These are phyloP conservation scores for Palythoa grandiflora DNA, from an alignment of 92 coral and sea anemone species.

Conservation along the genomic window DNA sequence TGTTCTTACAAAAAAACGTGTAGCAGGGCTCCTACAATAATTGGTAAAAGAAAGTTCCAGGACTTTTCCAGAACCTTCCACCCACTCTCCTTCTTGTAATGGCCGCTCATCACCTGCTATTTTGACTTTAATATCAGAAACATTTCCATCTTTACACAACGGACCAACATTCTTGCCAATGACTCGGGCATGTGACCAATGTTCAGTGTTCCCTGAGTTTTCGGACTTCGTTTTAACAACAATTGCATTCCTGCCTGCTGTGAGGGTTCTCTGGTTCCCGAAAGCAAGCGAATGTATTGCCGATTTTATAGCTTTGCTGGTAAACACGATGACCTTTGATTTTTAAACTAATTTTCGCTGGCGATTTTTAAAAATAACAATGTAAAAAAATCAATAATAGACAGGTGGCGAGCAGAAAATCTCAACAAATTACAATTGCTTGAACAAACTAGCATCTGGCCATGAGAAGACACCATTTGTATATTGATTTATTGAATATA, in stretches of 20 bases:
- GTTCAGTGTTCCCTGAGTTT: neutral
- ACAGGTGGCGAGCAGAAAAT: too few relatives aligned
- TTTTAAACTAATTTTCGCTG: neutral
- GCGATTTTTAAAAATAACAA: too few relatives aligned
- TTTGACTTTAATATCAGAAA: neutral
- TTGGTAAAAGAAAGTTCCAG: too few relatives aligned
- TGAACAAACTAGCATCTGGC: too few relatives aligned
- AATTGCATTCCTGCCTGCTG: constrained; percentile 23
- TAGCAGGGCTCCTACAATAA: too few relatives aligned
- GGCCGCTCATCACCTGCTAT: neutral
- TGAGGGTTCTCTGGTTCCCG: neutral
- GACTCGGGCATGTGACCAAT: too few relatives aligned
- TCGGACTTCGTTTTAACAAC: neutral
- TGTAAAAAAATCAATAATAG: too few relatives aligned
- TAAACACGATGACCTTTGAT: neutral
- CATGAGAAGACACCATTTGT: too few relatives aligned
- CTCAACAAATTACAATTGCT: too few relatives aligned
- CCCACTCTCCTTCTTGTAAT: neutral
- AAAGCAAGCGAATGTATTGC: neutral
- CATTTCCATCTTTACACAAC: neutral
- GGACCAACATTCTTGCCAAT: neutral
- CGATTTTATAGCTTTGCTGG: constrained; percentile 4
- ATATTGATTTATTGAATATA: too few relatives aligned
- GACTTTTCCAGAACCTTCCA: too few relatives aligned
- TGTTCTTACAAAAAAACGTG: too few relatives aligned